Percentiles rank a stretch among this genome's conserved stretches.
phyloP scores from a whole-genome alignment of 2,888 invertebrate genomes.

The Adela reaumurella region DNA sequence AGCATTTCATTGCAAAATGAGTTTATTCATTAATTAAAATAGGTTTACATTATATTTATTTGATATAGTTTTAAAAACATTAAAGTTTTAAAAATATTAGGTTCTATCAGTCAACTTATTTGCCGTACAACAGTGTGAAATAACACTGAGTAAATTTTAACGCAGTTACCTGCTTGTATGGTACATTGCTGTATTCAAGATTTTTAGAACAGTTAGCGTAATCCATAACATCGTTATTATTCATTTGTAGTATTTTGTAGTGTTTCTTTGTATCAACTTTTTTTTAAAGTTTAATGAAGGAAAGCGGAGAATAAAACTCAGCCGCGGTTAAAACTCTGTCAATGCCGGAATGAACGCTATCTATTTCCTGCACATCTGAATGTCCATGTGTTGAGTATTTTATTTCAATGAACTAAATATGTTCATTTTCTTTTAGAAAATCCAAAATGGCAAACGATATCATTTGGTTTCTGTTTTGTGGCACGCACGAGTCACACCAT shows the following conservation, averaged over 20 bases:
- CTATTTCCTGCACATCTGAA: conserved; percentile 14
- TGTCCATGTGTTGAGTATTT: conserved; percentile 17
- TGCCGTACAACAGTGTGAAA: conserved; percentile 1
- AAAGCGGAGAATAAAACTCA: conserved; percentile 9
- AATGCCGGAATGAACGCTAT: conserved; percentile 10
- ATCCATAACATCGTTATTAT: conserved; percentile 1
- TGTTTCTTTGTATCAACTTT: conserved; percentile 4
- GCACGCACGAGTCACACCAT: conserved; percentile 14
- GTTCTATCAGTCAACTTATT: neutral
- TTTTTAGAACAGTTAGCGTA: conserved; percentile 1
- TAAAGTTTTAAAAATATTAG: conserved; percentile 1
- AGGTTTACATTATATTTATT: neutral
- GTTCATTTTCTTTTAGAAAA: conserved; percentile 7
- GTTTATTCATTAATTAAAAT: neutral
- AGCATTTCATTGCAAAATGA: neutral
- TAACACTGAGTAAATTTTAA: conserved; percentile 5
- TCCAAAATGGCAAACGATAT: conserved; percentile 9
- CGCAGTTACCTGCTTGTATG: conserved; percentile 1
- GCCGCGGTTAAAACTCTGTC: conserved; percentile 8
- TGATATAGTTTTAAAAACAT: conserved; percentile 1
- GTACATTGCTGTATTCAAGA: conserved; percentile 1
- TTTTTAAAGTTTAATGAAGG: conserved; percentile 9
- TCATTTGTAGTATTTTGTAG: conserved; percentile 3
- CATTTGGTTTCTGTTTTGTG: conserved; percentile 13
- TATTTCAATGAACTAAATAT: conserved; percentile 11